Evolutionary conservation across 2,888 invertebrate species (phyloP), one percentile per base, ranked within the genome.

Genomic region (Epinotia ramella): DNA sequence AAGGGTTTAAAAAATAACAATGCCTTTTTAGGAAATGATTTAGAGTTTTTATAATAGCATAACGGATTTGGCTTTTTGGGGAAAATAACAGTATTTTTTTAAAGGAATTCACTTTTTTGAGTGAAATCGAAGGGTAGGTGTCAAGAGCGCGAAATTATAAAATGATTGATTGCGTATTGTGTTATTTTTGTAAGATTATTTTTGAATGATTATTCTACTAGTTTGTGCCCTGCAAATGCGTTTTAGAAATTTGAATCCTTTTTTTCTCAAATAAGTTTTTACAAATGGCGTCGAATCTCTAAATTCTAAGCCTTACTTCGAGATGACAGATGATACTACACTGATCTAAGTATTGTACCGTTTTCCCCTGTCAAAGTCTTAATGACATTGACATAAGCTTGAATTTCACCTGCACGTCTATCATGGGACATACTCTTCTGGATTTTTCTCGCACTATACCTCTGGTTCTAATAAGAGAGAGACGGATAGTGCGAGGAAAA

Each of bases 1-100:
- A 93, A 92, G 92, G 94, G 92, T 92, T 94, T 92, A 89, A 91
- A 90, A 49, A 85, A 86, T 76, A 84, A 94, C 92, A 94, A 93
- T 90, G 78, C 88, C 84, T 86, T 88, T 92, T 92, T 93, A 89
- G 86, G 88, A 90, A 89, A 87, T 94, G 92, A 94, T 94, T 94
- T 93, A 94, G 89, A 86, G 86, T 79, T 84, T 86, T 89, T 88
- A 88, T 86, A 86, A 88, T 83, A 80, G 83, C 82, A 88, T 88
- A 90, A 86, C 87, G 89, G 89, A 89, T 89, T 87, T 88, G 82
- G 77, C 82, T 81, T 86, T 89, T 89, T 89, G 85, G 82, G 79
- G 80, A 77, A 81, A 84, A 84, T 84, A 83, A 80, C 79, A 59
- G 62, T 68, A 80, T 80, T 81, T 84, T 87, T 88, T 87, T 85